Base-by-base conservation (phyloP, 2,797 vertebrate species). In the Rhabdophis nuchalis region DNA sequence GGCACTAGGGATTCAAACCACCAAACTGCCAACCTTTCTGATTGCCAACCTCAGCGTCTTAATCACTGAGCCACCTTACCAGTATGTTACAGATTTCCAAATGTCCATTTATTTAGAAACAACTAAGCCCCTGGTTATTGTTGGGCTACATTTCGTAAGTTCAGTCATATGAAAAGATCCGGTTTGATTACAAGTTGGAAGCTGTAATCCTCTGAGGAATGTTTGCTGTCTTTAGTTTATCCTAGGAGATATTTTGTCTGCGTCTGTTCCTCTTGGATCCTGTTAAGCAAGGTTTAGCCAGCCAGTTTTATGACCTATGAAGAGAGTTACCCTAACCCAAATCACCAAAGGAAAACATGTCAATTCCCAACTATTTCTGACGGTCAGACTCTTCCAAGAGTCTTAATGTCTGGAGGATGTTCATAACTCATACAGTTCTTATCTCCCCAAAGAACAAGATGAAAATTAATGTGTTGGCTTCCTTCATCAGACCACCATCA, bases 391-490 rank as follows among this genome's bases (percentile, higher is more conserved):
- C 27, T 50, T 36, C 92, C 1, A 7, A 50, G 41, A 13, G 57
- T 91, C 72, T 52, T 4, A 0, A 53, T 61, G 92, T 58, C 0
- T 0, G 72, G 72, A 53, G 50, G 10, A 1, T 1, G 0, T 1
- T 16, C 89, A 20, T 94, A 92, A 91, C 90, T 93, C 41, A 85
- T 82, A 32, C 27, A 32, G 14, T 18, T 57, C 86, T 88, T 90
- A 85, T 88, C 86, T 91, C 4, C 46, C 27, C 29, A 36, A 72
- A 88, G 68, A 82, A 61, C 41, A 91, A 54, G 61, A 60, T 53
- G n/a, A 64, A 72, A 72, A 14, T 5, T 77, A 93, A 92, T 91
- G 87, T 72, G 90, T 92, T 92, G 91, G 90, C 88, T 92, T 85
- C n/a, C 5, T 58, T 57, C 52, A 20, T 0, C 32, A 25, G 64